These are phyloP conservation scores for Gallinago jamesoni DNA, from an alignment of 2,113 vertebrate species.

Conservation along the genomic window DNA sequence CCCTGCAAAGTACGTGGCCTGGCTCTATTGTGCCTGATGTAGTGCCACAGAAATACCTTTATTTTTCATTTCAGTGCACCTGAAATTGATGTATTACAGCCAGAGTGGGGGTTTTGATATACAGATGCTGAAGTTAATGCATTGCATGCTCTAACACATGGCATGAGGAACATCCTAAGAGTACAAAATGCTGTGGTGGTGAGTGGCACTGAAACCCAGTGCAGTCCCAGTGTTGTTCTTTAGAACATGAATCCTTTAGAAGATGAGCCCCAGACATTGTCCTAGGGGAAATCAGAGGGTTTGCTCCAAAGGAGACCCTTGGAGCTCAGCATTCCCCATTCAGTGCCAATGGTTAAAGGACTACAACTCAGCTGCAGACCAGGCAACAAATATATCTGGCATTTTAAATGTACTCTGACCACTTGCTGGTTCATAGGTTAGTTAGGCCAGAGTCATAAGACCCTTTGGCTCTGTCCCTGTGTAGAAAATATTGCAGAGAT, in stretches of 20 bases:
- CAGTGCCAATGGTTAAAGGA: not conserved
- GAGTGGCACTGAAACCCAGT: not conserved
- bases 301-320: not conserved
- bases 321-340: not conserved
- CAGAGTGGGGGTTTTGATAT: not conserved
- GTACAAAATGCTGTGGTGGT: not conserved
- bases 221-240: not conserved
- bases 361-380: not conserved
- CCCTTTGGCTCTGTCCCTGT: not conserved
- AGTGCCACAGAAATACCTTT: not conserved
- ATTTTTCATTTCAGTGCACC: not conserved
- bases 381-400: not conserved
- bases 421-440: not conserved
- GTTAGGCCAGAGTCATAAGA: not conserved
- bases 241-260: not conserved
- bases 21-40: not conserved
- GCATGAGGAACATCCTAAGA: not conserved
- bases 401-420: not conserved
- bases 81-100: not conserved
- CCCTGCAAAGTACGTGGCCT: rapidly evolving
- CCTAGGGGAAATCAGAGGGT: not conserved
- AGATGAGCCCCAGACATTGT: not conserved
- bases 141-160: rapidly evolving
- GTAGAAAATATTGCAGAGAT: not conserved
- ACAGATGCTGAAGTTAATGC: not conserved